Conservation (phyloP, 2,888 invertebrate species). For the Drosophila macrospina region DNA sequence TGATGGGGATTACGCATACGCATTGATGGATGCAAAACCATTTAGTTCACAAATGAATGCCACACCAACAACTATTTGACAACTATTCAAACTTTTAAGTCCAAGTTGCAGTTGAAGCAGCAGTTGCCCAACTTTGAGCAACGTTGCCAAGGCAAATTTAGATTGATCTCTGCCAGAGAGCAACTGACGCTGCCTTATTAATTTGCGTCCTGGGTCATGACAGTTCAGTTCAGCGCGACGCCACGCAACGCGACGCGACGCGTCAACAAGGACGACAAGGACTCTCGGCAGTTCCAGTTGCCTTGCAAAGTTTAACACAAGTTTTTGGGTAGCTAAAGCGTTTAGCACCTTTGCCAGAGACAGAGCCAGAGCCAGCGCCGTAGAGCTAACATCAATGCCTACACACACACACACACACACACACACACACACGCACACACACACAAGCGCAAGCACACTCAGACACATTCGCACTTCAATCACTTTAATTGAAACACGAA, state of each 20-base stretch:
- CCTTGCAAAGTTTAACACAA: conserved; percentile 51
- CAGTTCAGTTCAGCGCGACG: conserved; percentile 14
- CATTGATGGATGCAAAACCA: conserved; percentile 70
- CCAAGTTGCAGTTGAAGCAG: conserved; percentile 56
- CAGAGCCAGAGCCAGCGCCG: conserved; percentile 3
- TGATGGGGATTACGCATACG: conserved; percentile 38
- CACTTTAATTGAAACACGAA: conserved; percentile 81
- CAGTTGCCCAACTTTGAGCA: conserved; percentile 24
- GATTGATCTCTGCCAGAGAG: conserved; percentile 58
- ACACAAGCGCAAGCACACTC: conserved; percentile 8
- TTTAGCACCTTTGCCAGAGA: conserved; percentile 54
- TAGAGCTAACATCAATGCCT: neutral
- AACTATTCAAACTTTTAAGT: conserved; percentile 50
- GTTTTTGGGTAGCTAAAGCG: conserved; percentile 66
- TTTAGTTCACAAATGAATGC: conserved; percentile 57
- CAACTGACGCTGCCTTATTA: conserved; percentile 69
- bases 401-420: neutral
- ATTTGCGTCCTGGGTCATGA: conserved; percentile 61
- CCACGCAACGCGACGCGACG: conserved; percentile 1
- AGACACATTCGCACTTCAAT: conserved; percentile 65
- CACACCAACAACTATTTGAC: conserved; percentile 55
- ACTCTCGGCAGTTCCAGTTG: conserved; percentile 23
- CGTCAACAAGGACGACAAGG: neutral
- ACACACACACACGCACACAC: conserved; percentile 3
- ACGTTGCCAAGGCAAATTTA: conserved; percentile 63